A percentile compares a stretch with the other conserved stretches of the same genome.
Evolutionary conservation across 2,888 invertebrate genomes (phyloP).

Genomic region (Hydroisotoma schaefferi): DNA sequence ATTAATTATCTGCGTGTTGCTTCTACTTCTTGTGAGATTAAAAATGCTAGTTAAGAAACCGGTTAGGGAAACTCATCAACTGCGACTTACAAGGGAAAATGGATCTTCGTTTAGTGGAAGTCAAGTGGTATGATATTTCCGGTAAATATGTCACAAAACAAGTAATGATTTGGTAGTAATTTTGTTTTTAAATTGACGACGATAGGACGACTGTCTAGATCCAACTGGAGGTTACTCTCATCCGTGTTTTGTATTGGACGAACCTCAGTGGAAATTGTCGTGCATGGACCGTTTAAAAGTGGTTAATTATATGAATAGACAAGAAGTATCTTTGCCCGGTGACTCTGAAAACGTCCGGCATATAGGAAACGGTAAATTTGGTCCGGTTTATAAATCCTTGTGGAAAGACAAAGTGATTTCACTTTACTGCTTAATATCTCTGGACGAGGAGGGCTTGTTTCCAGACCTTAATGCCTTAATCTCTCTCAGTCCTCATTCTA

Average conservation of each 20-base stretch:
- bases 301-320: not conserved
- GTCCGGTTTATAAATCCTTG: slow-evolving; percentile 50
- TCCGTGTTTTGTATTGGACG: slow-evolving; percentile 58
- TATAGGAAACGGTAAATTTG: slow-evolving; percentile 72
- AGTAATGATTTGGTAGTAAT: too few species aligned
- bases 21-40: slow-evolving; percentile 59
- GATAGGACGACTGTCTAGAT: not conserved
- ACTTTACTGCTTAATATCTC: not conserved
- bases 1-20: slow-evolving; percentile 62
- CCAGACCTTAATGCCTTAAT: slow-evolving; percentile 67
- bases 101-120: too few species aligned
- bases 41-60: not conserved
- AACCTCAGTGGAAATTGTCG: slow-evolving; percentile 61
- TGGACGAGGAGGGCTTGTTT: slow-evolving; percentile 26
- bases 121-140: too few species aligned
- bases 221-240: slow-evolving; percentile 53
- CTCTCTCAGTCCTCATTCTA: slow-evolving; percentile 65
- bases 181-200: too few species aligned
- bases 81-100: too few species aligned
- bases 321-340: not conserved
- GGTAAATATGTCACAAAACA: too few species aligned
- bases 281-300: not conserved
- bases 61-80: too few species aligned
- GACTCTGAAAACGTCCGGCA: slow-evolving; percentile 55
- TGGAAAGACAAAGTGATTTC: not conserved